These are phyloP conservation scores for Solea solea DNA, from an alignment of 2,113 vertebrate species.

Conservation along the genomic window DNA sequence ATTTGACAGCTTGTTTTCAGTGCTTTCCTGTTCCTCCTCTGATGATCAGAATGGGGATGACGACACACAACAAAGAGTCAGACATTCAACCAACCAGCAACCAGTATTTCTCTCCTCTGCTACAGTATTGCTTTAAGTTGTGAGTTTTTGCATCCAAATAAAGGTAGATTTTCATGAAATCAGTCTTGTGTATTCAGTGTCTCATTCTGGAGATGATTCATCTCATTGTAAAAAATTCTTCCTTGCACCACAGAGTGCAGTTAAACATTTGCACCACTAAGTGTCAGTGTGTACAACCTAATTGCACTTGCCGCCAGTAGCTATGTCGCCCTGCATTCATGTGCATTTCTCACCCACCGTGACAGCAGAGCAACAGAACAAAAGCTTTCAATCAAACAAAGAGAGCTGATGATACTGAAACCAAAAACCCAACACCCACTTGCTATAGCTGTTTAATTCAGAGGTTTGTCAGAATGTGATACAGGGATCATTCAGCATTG, in stretches of 20 bases:
- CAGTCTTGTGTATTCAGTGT: not conserved
- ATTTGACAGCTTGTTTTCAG: slow-evolving; percentile 59
- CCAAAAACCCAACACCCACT: slow-evolving; percentile 21
- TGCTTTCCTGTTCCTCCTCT: slow-evolving; percentile 56
- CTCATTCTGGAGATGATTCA: not conserved
- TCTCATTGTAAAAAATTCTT: not conserved
- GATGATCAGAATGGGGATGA: slow-evolving; percentile 52
- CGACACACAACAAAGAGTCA: slow-evolving; percentile 48
- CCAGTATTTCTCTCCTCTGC: slow-evolving; percentile 75
- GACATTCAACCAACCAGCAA: slow-evolving; percentile 74
- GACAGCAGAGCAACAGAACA: slow-evolving; percentile 34
- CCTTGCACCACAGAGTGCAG: slow-evolving; percentile 6
- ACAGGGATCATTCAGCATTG: not conserved
- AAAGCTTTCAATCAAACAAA: slow-evolving; percentile 45
- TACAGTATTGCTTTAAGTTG: slow-evolving; percentile 79
- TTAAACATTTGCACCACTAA: slow-evolving; percentile 38
- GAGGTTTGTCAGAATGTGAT: not conserved
- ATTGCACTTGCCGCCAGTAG: not conserved
- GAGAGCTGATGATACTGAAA: slow-evolving; percentile 14
- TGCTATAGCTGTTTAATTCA: slow-evolving; percentile 7
- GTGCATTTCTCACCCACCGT: slow-evolving; percentile 6
- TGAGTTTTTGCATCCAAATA: slow-evolving; percentile 83
- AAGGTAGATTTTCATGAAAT: slow-evolving; percentile 80
- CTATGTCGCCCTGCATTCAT: not conserved
- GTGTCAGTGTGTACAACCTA: slow-evolving; percentile 48